Evolutionary conservation across 2,113 vertebrate species (phyloP).

Genomic region (Verasper variegatus): DNA sequence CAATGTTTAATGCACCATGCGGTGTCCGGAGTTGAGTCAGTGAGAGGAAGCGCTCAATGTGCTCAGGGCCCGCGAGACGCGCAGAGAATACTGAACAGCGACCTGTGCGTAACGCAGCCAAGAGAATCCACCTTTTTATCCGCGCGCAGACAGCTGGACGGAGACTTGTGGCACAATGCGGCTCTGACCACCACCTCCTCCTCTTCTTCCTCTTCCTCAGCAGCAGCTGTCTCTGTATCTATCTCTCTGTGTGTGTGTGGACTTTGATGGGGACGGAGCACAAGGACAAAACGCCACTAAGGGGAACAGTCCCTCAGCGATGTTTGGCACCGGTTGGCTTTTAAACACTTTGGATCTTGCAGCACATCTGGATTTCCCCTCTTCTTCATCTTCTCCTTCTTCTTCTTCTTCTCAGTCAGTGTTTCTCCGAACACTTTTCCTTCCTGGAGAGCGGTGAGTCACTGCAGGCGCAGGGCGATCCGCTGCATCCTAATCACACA

Average conservation of each 20-base stretch:
- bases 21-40: conserved; percentile 93
- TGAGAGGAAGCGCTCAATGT: conserved; percentile 77
- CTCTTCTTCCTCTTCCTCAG: conserved; percentile 21
- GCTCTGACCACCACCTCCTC: background rate
- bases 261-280: conserved; percentile 68
- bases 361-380: conserved; percentile 59
- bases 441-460: conserved; percentile 76
- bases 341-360: conserved; percentile 73
- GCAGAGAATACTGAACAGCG: conserved; percentile 61
- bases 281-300: conserved; percentile 76
- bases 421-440: conserved; percentile 65
- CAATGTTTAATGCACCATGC: conserved; percentile 98
- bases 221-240: conserved; percentile 35
- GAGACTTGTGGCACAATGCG: conserved; percentile 32
- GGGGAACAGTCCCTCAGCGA: conserved; percentile 62
- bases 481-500: conserved; percentile 82
- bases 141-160: background rate
- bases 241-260: conserved; percentile 36
- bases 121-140: background rate
- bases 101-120: conserved; percentile 12
- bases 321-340: conserved; percentile 56
- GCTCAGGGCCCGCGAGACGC: conserved; percentile 54
- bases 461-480: conserved; percentile 78
- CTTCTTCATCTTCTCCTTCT: background rate
- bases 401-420: conserved; percentile 1